phyloP scores from a whole-genome alignment of 2,113 vertebrate species.

The Serinus canaria region DNA sequence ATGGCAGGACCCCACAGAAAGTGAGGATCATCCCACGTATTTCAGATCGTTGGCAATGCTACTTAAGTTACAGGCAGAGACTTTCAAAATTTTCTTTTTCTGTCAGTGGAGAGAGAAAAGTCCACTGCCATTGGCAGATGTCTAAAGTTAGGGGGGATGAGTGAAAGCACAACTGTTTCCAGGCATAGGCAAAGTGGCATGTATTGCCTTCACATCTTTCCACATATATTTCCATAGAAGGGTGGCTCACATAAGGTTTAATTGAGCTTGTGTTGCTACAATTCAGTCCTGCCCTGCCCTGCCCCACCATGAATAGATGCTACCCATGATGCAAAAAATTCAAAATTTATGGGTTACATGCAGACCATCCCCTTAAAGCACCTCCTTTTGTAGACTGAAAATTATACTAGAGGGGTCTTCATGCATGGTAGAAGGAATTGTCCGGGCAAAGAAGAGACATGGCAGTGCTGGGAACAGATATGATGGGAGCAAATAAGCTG shows the following conservation, averaged over 20 bases:
- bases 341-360: not conserved
- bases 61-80: not conserved
- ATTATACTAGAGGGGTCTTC: not conserved
- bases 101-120: not conserved
- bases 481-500: not conserved
- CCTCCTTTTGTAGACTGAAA: not conserved
- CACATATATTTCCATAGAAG: not conserved
- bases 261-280: not conserved
- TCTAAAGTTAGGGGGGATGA: not conserved
- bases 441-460: not conserved
- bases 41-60: not conserved
- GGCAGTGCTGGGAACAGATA: not conserved
- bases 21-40: not conserved
- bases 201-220: not conserved
- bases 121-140: not conserved
- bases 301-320: not conserved
- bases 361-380: not conserved
- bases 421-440: not conserved
- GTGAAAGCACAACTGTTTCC: not conserved
- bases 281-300: not conserved
- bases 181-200: not conserved
- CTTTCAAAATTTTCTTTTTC: not conserved
- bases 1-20: not conserved
- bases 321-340: not conserved
- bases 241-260: not conserved